Percentiles rank a stretch among this genome's conserved stretches.
Evolutionary conservation across 2,888 invertebrate species (phyloP).

Genomic region (Lepidochitona cinerea): DNA sequence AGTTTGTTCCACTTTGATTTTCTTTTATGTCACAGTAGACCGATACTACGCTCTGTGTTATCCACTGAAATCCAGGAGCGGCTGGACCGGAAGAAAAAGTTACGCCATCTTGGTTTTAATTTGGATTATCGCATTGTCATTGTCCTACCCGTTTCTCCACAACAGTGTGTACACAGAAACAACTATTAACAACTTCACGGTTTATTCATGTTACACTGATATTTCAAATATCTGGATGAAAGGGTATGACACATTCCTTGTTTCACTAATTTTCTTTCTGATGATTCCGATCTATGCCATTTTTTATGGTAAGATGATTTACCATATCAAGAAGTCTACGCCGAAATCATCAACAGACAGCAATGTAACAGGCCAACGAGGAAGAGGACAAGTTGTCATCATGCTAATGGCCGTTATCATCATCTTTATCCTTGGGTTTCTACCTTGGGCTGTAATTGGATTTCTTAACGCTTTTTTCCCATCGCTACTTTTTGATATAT

Average conservation of each 20-base stretch:
- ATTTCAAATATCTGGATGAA: not conserved
- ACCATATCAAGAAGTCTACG: not conserved
- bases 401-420: not conserved
- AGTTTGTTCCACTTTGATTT: not conserved
- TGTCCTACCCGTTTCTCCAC: not conserved
- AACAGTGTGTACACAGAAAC: not conserved
- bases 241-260: not conserved
- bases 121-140: not conserved
- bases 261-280: not conserved
- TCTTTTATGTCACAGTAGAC: not conserved
- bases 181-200: not conserved
- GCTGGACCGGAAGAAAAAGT: not conserved
- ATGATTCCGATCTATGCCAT: not conserved
- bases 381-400: not conserved
- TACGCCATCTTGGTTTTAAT: not conserved
- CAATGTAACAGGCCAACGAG: not conserved
- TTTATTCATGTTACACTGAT: not conserved
- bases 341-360: too few species aligned
- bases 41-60: not conserved
- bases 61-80: not conserved
- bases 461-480: not conserved
- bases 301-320: not conserved
- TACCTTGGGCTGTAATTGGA: not conserved
- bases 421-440: not conserved
- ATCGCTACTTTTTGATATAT: not conserved